Percentiles rank a stretch among this genome's conserved stretches.
Conservation (phyloP, 2,888 invertebrate species). For the Thera obeliscata region DNA sequence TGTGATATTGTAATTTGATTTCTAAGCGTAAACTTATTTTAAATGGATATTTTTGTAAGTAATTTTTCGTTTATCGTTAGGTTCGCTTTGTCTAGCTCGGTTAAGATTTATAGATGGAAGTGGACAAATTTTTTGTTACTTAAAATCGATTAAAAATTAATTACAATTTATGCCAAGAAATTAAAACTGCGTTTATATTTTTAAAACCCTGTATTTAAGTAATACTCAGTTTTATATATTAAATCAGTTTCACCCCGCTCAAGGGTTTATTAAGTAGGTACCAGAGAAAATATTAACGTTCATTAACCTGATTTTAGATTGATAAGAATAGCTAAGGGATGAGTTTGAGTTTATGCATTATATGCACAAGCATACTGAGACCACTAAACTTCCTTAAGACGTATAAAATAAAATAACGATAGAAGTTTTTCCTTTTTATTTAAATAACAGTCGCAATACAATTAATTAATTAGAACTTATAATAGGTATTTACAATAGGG, state of each 20-base stretch:
- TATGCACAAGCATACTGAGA: too few relatives aligned
- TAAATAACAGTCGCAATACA: conserved; percentile 82
- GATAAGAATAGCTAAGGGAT: too few relatives aligned
- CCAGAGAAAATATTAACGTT: too few relatives aligned
- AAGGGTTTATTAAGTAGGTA: too few relatives aligned
- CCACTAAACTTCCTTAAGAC: too few relatives aligned
- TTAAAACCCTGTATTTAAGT: conserved; percentile 1
- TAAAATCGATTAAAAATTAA: conserved; percentile 83
- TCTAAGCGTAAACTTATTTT: conserved; percentile 80
- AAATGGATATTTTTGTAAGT: conserved; percentile 83
- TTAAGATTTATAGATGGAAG: conserved; percentile 78
- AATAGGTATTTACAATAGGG: conserved; percentile 81
- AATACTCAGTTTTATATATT: too few relatives aligned
- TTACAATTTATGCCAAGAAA: conserved; percentile 83
- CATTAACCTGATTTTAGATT: too few relatives aligned
- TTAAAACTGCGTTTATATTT: conserved; percentile 66
- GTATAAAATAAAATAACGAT: conserved; percentile 16
- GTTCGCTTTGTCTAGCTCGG: conserved; percentile 80
- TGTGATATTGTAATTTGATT: conserved; percentile 85
- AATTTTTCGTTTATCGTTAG: conserved; percentile 74
- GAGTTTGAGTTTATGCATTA: too few relatives aligned
- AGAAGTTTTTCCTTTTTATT: conserved; percentile 75
- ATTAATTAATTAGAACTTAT: conserved; percentile 75
- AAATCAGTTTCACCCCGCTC: too few relatives aligned
- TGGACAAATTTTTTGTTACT: conserved; percentile 82